A percentile compares a stretch with the other conserved stretches of the same genome.
Evolutionary conservation across 2,888 invertebrate genomes (phyloP).

Genomic region (Ichneumoninae sp.): DNA sequence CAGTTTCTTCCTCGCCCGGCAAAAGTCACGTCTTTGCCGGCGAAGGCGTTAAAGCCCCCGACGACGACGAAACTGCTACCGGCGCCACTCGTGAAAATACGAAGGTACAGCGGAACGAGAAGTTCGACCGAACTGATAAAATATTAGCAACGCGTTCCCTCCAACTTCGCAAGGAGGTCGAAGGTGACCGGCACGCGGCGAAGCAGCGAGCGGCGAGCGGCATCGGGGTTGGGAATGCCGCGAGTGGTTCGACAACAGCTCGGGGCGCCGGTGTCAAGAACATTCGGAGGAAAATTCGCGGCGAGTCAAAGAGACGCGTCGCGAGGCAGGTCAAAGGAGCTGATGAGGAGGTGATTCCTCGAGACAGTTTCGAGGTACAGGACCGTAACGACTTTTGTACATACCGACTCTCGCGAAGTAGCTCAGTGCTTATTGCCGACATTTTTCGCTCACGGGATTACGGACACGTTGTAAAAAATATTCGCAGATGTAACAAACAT

Average conservation of each 20-base stretch:
- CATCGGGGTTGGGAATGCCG: slow-evolving; percentile 5
- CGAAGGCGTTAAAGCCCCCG: slow-evolving; percentile 23
- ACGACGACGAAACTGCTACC: slow-evolving; percentile 1
- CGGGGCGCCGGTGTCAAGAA: neutral
- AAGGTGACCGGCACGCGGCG: neutral
- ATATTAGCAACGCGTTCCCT: slow-evolving; percentile 28
- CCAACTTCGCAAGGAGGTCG: slow-evolving; percentile 33
- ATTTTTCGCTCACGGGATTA: no score
- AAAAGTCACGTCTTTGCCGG: slow-evolving; percentile 59
- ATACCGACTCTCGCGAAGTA: neutral
- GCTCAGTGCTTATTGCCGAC: no score
- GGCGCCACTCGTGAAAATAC: neutral
- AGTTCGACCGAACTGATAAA: slow-evolving; percentile 48
- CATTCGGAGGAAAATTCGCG: slow-evolving; percentile 15
- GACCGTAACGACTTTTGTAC: neutral
- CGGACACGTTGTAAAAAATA: no score
- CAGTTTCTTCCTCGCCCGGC: slow-evolving; percentile 22
- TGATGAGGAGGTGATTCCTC: slow-evolving; percentile 6
- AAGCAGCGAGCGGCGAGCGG: neutral
- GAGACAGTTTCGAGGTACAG: slow-evolving; percentile 43
- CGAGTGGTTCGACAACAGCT: neutral
- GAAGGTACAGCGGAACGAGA: neutral
- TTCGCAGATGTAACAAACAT: no score
- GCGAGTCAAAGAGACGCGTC: neutral
- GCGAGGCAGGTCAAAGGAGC: neutral